A percentile compares a stretch with the other conserved stretches of the same genome.
phyloP scores from a whole-genome alignment of 2,113 vertebrate genomes.

The Girardinichthys multiradiatus region DNA sequence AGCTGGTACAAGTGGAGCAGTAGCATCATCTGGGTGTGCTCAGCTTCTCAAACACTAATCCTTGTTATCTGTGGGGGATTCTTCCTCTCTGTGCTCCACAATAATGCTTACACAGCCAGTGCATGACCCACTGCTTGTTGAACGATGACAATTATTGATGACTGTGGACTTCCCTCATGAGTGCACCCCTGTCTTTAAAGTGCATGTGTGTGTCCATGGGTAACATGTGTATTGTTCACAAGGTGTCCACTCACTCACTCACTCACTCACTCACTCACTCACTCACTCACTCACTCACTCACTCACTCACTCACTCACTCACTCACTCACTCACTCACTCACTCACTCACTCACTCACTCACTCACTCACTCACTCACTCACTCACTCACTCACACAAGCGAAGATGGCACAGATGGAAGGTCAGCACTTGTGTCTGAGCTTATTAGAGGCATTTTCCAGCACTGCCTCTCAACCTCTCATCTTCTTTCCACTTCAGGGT shows the following conservation, averaged over 20 bases:
- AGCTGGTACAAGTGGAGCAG: constrained; percentile 27
- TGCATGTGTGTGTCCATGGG: constrained; percentile 1
- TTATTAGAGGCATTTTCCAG: constrained; percentile 40
- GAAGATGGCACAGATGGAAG: constrained; percentile 53
- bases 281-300: background rate
- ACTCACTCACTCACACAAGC: constrained; percentile 5
- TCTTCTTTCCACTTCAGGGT: constrained; percentile 13
- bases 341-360: constrained; percentile 3
- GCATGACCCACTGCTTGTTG: constrained; percentile 72
- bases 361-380: no score
- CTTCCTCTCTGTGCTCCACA: constrained; percentile 47
- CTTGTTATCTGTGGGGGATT: constrained; percentile 43
- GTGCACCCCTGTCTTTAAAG: constrained; percentile 51
- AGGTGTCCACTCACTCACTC: constrained; percentile 9
- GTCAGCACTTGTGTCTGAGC: constrained; percentile 68
- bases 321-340: background rate
- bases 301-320: constrained; percentile 4
- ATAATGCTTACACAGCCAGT: constrained; percentile 70
- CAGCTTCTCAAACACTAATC: constrained; percentile 38
- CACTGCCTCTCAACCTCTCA: constrained; percentile 13
- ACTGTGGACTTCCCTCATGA: constrained; percentile 63
- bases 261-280: background rate
- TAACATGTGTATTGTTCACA: background rate
- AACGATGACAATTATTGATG: constrained; percentile 72
- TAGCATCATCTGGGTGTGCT: constrained; percentile 18